Evolutionary conservation across 1,140 invertebrate species (phyloP), one percentile per base, ranked within the genome.

Genomic region (Bombus affinis): DNA sequence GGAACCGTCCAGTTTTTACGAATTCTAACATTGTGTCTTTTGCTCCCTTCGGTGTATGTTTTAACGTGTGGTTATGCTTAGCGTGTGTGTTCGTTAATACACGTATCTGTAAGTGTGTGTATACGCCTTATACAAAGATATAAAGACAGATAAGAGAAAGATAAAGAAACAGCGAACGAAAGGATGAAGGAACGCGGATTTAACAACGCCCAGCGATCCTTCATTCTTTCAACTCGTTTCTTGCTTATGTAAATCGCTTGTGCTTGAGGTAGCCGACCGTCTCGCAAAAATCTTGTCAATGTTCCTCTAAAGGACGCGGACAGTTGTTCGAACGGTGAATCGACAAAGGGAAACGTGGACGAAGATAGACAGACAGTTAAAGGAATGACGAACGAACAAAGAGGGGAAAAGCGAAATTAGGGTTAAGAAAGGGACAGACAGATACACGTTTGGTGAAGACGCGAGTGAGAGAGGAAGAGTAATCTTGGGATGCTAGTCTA

Each of bases 21-120:
- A 81, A 78, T 81, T 78, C 81, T 73, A 77, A 59, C 75, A 5
- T 77, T 32, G 83, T 85, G 78, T 88, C 79, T 68, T 90, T 90
- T 90, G 89, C 76, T 90, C 88, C 89, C 89, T 88, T 90, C 74
- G 72, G 44, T 80, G 81, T 84, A 53, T 80, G 37, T 35, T 4
- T 25, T n/a, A 22, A 53, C 6, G 47, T 70, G 32, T 79, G 6
- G 37, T 35, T 22, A n/a, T 59, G n/a, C 62, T 42, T 13, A 22
- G 66, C 22, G 22, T 35, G 32, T 68, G 66, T 68, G 32, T 68
- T 35, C 28, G 22, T n/a, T 39, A 15, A 28, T 74, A 35, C 47
- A 15, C 12, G 25, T 37, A n/a, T 37, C 35, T 59, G 75, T 77
- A 77, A 32, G 5, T 22, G 9, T n/a, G 15, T 13, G 28, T 65